A percentile compares a stretch with the other conserved stretches of the same genome.
Conservation (phyloP, 2,113 vertebrate genomes). For the Planiliza haematocheilus region DNA sequence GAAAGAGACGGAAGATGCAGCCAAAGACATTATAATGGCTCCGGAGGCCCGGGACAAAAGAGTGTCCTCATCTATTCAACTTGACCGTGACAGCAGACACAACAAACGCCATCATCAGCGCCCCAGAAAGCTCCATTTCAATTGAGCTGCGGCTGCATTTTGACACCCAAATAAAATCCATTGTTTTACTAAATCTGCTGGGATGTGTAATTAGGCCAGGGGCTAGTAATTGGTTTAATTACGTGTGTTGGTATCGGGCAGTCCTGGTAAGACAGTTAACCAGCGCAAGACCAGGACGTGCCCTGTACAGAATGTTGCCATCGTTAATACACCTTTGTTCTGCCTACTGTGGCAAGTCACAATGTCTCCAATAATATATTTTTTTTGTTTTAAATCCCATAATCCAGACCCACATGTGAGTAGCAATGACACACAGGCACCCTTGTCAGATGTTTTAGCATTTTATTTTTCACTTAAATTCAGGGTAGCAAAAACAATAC, state of each 20-base stretch:
- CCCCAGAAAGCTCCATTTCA: conserved; percentile 47
- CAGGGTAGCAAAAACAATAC: conserved; percentile 79
- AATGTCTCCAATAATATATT: not conserved
- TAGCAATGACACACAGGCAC: not conserved
- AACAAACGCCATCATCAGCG: conserved; percentile 58
- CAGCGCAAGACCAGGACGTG: too few species aligned
- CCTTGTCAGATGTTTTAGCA: conserved; percentile 48
- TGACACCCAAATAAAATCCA: conserved; percentile 36
- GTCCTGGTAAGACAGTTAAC: too few species aligned
- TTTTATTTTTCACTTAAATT: conserved; percentile 73
- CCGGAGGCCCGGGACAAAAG: conserved; percentile 72
- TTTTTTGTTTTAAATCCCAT: not conserved
- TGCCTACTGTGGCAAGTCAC: too few species aligned
- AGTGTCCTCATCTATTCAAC: conserved; percentile 68
- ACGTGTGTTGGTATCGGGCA: conserved; percentile 6
- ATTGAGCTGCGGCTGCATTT: conserved; percentile 31
- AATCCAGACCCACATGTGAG: not conserved
- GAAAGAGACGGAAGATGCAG: conserved; percentile 50
- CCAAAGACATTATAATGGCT: conserved; percentile 64
- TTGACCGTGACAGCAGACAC: conserved; percentile 66
- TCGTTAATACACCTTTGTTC: too few species aligned
- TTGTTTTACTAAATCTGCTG: conserved; percentile 32
- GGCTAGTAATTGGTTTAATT: conserved; percentile 21
- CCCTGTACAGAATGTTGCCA: too few species aligned
- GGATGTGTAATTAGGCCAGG: conserved; percentile 35